phyloP scores from a whole-genome alignment of 2,113 vertebrate species.

The Festucalex cinctus region DNA sequence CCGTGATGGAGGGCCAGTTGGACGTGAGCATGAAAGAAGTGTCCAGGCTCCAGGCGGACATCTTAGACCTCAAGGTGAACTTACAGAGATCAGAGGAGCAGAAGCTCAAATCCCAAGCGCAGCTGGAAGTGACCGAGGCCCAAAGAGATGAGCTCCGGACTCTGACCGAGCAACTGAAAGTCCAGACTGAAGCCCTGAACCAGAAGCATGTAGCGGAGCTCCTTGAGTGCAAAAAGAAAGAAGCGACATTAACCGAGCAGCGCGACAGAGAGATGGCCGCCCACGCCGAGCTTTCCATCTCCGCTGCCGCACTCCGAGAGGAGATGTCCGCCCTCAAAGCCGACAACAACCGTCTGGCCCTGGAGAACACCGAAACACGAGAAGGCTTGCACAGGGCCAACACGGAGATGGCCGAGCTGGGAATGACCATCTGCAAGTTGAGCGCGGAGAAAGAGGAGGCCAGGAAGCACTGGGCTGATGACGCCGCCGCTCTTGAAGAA shows the following conservation, averaged over 20 bases:
- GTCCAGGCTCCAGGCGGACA: constrained; percentile 73
- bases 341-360: constrained; percentile 64
- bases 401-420: constrained; percentile 86
- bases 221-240: constrained; percentile 73
- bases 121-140: constrained; percentile 68
- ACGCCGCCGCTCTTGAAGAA: constrained; percentile 60
- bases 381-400: constrained; percentile 84
- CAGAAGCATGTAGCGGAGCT: constrained; percentile 79
- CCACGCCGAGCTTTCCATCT: constrained; percentile 62
- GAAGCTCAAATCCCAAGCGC: constrained; percentile 70
- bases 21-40: constrained; percentile 74
- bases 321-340: constrained; percentile 70
- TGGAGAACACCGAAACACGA: constrained; percentile 77
- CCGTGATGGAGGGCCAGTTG: constrained; percentile 74
- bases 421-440: constrained; percentile 82
- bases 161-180: constrained; percentile 80
- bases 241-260: constrained; percentile 62
- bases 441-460: constrained; percentile 76
- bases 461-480: constrained; percentile 51
- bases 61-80: constrained; percentile 72
- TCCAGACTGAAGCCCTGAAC: constrained; percentile 78
- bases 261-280: constrained; percentile 49
- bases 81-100: constrained; percentile 69
- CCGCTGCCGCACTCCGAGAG: constrained; percentile 61
- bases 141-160: constrained; percentile 74